These are phyloP conservation scores for Drosophila pallidifrons DNA, from an alignment of 1,140 invertebrate genomes.

Conservation along the genomic window DNA sequence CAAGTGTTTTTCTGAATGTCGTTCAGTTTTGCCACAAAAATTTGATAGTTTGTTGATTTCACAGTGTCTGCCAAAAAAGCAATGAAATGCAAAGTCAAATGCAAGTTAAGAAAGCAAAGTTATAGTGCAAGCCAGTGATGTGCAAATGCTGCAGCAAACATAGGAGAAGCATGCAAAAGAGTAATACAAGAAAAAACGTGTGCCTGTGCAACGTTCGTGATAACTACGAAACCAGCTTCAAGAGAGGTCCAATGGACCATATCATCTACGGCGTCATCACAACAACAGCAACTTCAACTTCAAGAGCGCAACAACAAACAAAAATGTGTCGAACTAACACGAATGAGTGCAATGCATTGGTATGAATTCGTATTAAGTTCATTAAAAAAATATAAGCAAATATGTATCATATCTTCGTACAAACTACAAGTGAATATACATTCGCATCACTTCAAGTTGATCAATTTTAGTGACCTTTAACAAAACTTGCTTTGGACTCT, in stretches of 20 bases:
- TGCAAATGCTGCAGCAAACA: constrained; percentile 32
- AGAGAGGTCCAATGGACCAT: constrained; percentile 4
- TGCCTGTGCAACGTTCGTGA: constrained; percentile 45
- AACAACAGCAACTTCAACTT: constrained; percentile 36
- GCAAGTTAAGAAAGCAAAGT: constrained; percentile 53
- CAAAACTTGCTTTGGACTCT: constrained; percentile 54
- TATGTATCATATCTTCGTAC: constrained; percentile 52
- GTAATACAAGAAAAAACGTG: constrained; percentile 32
- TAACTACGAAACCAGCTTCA: constrained; percentile 18
- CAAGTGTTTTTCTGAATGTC: constrained; percentile 80
- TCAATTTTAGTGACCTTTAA: constrained; percentile 29
- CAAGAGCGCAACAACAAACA: constrained; percentile 59
- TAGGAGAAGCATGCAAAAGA: constrained; percentile 19
- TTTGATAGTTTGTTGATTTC: constrained; percentile 58
- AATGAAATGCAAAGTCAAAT: constrained; percentile 22
- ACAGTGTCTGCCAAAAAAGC: constrained; percentile 20
- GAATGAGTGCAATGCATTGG: constrained; percentile 84
- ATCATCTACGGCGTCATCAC: constrained; percentile 14
- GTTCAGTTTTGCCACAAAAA: constrained; percentile 68
- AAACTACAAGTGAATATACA: constrained; percentile 34
- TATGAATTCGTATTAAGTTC: constrained; percentile 85
- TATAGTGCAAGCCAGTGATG: constrained; percentile 58
- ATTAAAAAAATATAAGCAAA: constrained; percentile 56
- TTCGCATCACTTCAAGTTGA: constrained; percentile 20
- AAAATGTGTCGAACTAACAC: constrained; percentile 80